phyloP scores from a whole-genome alignment of 23 tunicate species.

The Diplosoma virens region DNA sequence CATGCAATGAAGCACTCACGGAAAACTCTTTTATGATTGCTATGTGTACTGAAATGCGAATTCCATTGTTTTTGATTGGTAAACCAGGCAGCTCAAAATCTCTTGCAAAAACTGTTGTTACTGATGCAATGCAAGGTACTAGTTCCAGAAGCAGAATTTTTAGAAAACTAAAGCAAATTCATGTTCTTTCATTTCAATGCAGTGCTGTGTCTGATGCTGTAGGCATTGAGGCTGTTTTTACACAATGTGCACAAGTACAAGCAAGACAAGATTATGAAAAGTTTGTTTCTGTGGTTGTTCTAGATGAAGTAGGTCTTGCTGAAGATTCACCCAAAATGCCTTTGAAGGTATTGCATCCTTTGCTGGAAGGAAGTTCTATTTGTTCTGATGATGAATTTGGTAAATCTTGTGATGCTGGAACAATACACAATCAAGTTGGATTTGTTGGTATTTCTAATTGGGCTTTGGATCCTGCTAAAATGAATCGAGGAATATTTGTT shows the following conservation, averaged over 20 bases:
- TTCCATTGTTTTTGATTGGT: slow-evolving; percentile 73
- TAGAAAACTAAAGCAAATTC: slow-evolving; percentile 58
- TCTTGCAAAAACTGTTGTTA: slow-evolving; percentile 72
- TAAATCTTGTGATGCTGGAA: too few relatives aligned
- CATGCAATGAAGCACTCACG: slow-evolving; percentile 72
- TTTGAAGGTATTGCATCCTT: slow-evolving; percentile 71
- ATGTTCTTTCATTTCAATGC: slow-evolving; percentile 70
- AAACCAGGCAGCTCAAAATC: slow-evolving; percentile 92
- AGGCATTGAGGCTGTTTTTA: slow-evolving; percentile 66
- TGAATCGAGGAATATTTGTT: slow-evolving; percentile 76
- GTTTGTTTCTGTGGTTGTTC: slow-evolving; percentile 68
- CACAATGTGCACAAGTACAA: slow-evolving; percentile 57
- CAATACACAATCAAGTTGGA: slow-evolving; percentile 27
- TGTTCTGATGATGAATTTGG: background rate
- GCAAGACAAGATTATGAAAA: slow-evolving; percentile 25
- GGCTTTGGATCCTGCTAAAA: slow-evolving; percentile 82
- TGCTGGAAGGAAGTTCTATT: slow-evolving; percentile 54
- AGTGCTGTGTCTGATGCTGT: slow-evolving; percentile 76
- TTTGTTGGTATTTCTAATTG: slow-evolving; percentile 86
- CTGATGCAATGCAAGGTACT: slow-evolving; percentile 67
- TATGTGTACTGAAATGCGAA: slow-evolving; percentile 70
- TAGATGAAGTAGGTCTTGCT: slow-evolving; percentile 79
- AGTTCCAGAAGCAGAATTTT: slow-evolving; percentile 35
- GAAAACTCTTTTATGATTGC: slow-evolving; percentile 82
- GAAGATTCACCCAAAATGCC: slow-evolving; percentile 89